These are phyloP conservation scores for Cerastis leucographa DNA, from an alignment of 2,888 invertebrate genomes.

Conservation along the genomic window DNA sequence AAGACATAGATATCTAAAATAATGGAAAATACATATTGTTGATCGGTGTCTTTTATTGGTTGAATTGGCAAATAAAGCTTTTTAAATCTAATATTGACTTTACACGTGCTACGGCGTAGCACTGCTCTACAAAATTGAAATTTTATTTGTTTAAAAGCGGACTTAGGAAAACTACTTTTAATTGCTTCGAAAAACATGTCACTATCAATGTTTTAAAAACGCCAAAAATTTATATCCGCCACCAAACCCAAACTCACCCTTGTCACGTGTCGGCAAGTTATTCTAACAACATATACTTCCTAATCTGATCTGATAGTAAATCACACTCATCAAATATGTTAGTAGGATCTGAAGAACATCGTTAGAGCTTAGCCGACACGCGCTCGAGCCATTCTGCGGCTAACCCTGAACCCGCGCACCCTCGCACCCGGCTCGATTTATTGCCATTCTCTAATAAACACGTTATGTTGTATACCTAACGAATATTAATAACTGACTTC, in stretches of 20 bases:
- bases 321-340: constrained; percentile 84
- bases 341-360: constrained; percentile 83
- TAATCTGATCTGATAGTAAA: constrained; percentile 84
- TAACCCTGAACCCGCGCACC: constrained; percentile 73
- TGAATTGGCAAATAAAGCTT: neutral
- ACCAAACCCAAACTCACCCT: constrained; percentile 44
- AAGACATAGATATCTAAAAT: neutral
- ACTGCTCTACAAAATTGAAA: neutral
- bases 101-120: constrained; percentile 26
- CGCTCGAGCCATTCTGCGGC: constrained; percentile 84
- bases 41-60: neutral
- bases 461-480: constrained; percentile 84
- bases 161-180: neutral
- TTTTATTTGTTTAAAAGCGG: neutral
- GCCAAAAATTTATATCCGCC: constrained; percentile 39
- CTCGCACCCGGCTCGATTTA: constrained; percentile 77
- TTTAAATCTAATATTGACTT: neutral
- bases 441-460: constrained; percentile 87
- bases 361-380: constrained; percentile 85
- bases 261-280: constrained; percentile 61
- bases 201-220: constrained; percentile 22
- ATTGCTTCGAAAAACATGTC: neutral
- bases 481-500: constrained; percentile 87
- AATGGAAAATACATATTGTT: neutral
- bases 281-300: constrained; percentile 65